Percentiles rank a stretch among this genome's conserved stretches.
phyloP scores from a whole-genome alignment of 2,113 vertebrate genomes.

The Embiotoca jacksoni region DNA sequence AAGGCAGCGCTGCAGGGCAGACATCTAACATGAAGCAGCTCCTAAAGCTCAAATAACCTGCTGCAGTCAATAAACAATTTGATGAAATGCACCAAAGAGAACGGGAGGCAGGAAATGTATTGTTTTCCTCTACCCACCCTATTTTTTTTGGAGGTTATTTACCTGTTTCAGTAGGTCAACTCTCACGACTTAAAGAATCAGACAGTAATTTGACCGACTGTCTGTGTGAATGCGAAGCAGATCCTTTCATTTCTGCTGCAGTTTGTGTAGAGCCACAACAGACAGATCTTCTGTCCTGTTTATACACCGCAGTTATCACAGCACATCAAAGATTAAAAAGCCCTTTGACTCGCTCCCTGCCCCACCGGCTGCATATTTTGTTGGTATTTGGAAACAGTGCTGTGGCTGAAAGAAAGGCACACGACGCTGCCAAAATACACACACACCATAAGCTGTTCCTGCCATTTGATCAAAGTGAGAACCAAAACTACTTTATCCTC shows the following conservation, averaged over 20 bases:
- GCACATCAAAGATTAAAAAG: slow-evolving; percentile 34
- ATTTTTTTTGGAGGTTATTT: background rate
- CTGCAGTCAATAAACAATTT: background rate
- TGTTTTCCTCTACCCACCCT: background rate
- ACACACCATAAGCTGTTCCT: slow-evolving; percentile 40
- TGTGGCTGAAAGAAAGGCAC: slow-evolving; percentile 13
- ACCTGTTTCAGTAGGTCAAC: background rate
- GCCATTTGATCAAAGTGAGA: slow-evolving; percentile 56
- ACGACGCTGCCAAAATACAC: slow-evolving; percentile 44
- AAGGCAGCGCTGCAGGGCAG: slow-evolving; percentile 7
- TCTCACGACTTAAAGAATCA: background rate
- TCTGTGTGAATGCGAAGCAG: background rate
- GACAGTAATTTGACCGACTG: slow-evolving; percentile 3
- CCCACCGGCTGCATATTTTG: slow-evolving; percentile 31
- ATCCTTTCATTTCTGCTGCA: slow-evolving; percentile 6
- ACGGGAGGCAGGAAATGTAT: background rate
- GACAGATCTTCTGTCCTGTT: slow-evolving; percentile 31
- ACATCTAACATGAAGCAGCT: background rate
- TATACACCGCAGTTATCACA: slow-evolving; percentile 28
- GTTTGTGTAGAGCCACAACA: slow-evolving; percentile 29
- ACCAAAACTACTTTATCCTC: slow-evolving; percentile 48
- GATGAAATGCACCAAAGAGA: slow-evolving; percentile 6
- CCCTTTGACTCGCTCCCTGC: slow-evolving; percentile 1
- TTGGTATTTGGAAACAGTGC: slow-evolving; percentile 44
- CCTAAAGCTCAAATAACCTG: background rate